Base-by-base conservation (phyloP, 2,797 vertebrate species). In the Bryconaethiops microstoma region DNA sequence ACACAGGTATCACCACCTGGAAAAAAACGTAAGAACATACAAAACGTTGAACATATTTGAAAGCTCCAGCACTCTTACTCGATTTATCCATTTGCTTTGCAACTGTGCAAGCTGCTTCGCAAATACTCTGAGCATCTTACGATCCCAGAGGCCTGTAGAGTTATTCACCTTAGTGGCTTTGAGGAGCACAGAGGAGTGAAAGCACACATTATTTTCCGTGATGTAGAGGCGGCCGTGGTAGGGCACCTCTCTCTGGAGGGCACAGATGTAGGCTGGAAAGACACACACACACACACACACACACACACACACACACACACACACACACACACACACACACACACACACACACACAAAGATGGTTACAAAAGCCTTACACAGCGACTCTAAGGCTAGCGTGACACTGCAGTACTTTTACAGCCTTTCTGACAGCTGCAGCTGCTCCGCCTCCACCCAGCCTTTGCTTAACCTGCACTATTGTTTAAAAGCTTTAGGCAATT, bases 141-240 rank as follows among this genome's bases (percentile, higher is more conserved):
- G 16, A 7, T 45, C 52, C 64, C 3, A 59, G 0, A 21, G 17
- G 35, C 17, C 5, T 21, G 17, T 13, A 13, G 42, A 0, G 42
- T 57, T 17, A 40, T 19, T 40, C 88, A 96, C 96, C 95, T 95
- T 96, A 0, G 95, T 95, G 75, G 96, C 95, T 69, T 94, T 95
- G 57, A 95, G 94, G 70, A 97, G 90, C 86, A 97, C 93, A 1
- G 91, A 96, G 70, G 95, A 95, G 87, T 94, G 92, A 92, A 97
- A 97, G 87, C 95, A 96, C 86, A 96, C 54, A 0, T 95, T 87
- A 40, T 62, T 87, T 25, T 93, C 91, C 0, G 94, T 95, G 85
- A 97, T 60, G 62, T 96, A 97, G 21, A 97, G 93, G 54, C 94
- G 92, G 71, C 96, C 96, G 0, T 95, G 95, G 85, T 96, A 97